Evolutionary conservation across 2,888 invertebrate species (phyloP).

Genomic region (Laspeyria flexula): DNA sequence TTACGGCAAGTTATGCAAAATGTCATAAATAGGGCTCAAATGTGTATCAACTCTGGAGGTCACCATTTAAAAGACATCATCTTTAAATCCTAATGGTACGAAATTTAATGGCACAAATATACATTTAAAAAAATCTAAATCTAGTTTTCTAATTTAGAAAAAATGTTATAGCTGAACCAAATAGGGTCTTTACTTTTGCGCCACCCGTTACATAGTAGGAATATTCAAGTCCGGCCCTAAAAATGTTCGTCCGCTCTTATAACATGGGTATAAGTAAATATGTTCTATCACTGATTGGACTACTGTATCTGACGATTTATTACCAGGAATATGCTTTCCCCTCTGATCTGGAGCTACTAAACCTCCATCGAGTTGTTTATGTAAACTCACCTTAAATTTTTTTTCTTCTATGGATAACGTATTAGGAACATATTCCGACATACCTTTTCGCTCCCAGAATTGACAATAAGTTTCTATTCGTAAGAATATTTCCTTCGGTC

Average conservation of each 20-base stretch:
- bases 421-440: conserved; percentile 13
- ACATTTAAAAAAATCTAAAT: too few relatives aligned
- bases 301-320: conserved; percentile 2
- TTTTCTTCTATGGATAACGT: conserved; percentile 10
- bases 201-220: neutral
- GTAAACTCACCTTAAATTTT: conserved; percentile 5
- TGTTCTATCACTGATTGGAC: conserved; percentile 2
- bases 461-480: conserved; percentile 1
- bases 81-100: too few relatives aligned
- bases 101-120: too few relatives aligned
- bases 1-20: too few relatives aligned
- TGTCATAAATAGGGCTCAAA: too few relatives aligned
- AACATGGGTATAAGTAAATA: conserved; percentile 5
- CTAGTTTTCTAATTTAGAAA: too few relatives aligned
- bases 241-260: neutral
- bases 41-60: too few relatives aligned
- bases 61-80: too few relatives aligned
- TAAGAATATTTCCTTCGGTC: conserved; percentile 1
- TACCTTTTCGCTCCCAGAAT: conserved; percentile 1
- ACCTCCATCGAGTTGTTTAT: conserved; percentile 9
- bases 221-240: neutral
- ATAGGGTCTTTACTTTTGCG: too few relatives aligned
- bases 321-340: conserved; percentile 5
- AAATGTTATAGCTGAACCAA: too few relatives aligned
- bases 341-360: conserved; percentile 5